phyloP scores from a whole-genome alignment of 2,888 invertebrate species.

The Sussaba pulchella region DNA sequence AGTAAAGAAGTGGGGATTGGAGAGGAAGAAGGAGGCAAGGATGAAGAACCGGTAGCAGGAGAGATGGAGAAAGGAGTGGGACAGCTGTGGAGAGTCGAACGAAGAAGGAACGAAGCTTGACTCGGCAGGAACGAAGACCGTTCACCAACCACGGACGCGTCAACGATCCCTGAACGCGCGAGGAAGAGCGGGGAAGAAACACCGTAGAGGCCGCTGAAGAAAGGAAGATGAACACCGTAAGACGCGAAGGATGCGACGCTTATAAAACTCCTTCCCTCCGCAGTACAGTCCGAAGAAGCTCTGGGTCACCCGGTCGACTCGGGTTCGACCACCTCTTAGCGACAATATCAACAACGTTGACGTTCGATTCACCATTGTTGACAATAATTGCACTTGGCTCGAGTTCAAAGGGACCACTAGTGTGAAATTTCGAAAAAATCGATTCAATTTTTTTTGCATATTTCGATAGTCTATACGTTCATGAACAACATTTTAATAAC shows the following conservation, averaged over 20 bases:
- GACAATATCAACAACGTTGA: conserved; percentile 59
- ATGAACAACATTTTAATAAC: too few species aligned
- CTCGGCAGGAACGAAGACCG: conserved; percentile 29
- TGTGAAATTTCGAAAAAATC: too few species aligned
- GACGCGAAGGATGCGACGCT: conserved; percentile 9
- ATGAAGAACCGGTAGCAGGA: conserved; percentile 32
- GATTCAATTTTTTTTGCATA: too few species aligned
- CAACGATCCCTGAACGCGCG: conserved; percentile 25
- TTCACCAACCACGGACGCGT: conserved; percentile 44
- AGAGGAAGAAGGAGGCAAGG: conserved; percentile 32
- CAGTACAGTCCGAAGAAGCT: conserved; percentile 69
- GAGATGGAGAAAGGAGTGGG: conserved; percentile 22
- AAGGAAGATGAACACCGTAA: conserved; percentile 52
- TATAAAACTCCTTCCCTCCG: conserved; percentile 25
- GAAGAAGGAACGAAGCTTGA: conserved; percentile 24
- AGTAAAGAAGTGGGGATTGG: conserved; percentile 16
- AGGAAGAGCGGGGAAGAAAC: conserved; percentile 24
- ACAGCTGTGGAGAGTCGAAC: conserved; percentile 11
- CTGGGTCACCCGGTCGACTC: conserved; percentile 76
- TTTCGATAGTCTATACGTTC: too few species aligned
- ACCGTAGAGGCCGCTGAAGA: too few species aligned
- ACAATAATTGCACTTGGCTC: background rate
- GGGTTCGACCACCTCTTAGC: conserved; percentile 71
- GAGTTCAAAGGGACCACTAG: too few species aligned
- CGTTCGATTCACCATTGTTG: conserved; percentile 2